Evolutionary conservation across 2,888 invertebrate species (phyloP).

Genomic region (Drosophila cracens): DNA sequence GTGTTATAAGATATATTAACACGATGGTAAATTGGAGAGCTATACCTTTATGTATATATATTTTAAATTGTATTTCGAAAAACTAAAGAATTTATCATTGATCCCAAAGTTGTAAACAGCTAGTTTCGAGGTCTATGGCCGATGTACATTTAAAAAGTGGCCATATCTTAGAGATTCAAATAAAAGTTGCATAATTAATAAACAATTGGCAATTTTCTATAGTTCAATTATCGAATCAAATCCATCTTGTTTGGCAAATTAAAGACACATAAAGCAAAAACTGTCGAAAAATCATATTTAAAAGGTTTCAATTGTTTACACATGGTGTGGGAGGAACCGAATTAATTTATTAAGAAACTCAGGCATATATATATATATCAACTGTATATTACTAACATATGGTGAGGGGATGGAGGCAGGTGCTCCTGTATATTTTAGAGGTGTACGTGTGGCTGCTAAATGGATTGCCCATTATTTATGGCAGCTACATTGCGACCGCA

Average conservation of each 20-base stretch:
- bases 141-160: not conserved
- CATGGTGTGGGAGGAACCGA: not conserved
- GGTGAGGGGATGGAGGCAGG: not conserved
- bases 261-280: not conserved
- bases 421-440: conserved; percentile 33
- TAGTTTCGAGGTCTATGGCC: not conserved
- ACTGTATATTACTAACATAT: not conserved
- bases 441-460: conserved; percentile 40
- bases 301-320: not conserved
- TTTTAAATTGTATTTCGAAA: not conserved
- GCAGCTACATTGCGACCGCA: conserved; percentile 63
- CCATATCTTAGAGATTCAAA: not conserved
- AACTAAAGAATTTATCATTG: not conserved
- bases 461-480: conserved; percentile 70
- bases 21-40: not conserved
- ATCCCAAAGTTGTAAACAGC: not conserved
- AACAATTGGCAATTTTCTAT: not conserved
- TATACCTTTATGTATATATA: not conserved
- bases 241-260: not conserved
- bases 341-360: not conserved
- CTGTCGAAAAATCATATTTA: not conserved
- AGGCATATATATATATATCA: not conserved
- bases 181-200: not conserved
- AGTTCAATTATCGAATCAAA: not conserved
- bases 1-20: not conserved